Conservation (phyloP, 2,888 invertebrate species). For the Mythimna loreyi region DNA sequence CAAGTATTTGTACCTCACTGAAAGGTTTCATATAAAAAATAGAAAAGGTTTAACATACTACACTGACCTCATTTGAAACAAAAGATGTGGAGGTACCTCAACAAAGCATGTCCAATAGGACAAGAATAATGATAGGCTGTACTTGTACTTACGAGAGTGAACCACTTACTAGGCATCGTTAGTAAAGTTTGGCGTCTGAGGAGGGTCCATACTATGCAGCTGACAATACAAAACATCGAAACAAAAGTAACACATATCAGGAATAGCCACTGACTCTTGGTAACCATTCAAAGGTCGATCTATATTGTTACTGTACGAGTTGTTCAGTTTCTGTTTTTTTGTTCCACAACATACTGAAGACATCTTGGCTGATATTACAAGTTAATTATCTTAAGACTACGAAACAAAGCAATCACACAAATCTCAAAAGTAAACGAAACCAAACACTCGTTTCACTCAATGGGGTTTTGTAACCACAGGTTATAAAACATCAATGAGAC, state of each 20-base stretch:
- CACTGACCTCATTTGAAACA: slow-evolving; percentile 75
- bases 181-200: slow-evolving; percentile 97
- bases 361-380: slow-evolving; percentile 89
- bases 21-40: slow-evolving; percentile 40
- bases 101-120: slow-evolving; percentile 68
- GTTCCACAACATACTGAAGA: slow-evolving; percentile 97
- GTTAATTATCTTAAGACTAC: slow-evolving; percentile 67
- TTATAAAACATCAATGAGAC: slow-evolving; percentile 29
- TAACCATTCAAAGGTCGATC: slow-evolving; percentile 91
- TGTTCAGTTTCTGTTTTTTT: slow-evolving; percentile 97
- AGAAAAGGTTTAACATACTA: slow-evolving; percentile 55
- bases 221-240: slow-evolving; percentile 99
- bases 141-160: slow-evolving; percentile 53
- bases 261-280: slow-evolving; percentile 93
- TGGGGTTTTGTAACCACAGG: slow-evolving; percentile 67
- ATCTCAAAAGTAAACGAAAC: slow-evolving; percentile 77
- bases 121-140: slow-evolving; percentile 36
- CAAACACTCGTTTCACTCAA: slow-evolving; percentile 72
- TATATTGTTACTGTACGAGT: slow-evolving; percentile 90
- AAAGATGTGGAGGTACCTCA: slow-evolving; percentile 69
- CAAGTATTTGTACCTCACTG: slow-evolving; percentile 21
- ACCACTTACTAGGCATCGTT: slow-evolving; percentile 97
- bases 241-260: slow-evolving; percentile 99
- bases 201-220: slow-evolving; percentile 97
- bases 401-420: slow-evolving; percentile 77